A percentile compares a stretch with the other conserved stretches of the same genome.
These are phyloP conservation scores for Acridotheres tristis DNA, from an alignment of 2,797 vertebrate species.

Conservation along the genomic window DNA sequence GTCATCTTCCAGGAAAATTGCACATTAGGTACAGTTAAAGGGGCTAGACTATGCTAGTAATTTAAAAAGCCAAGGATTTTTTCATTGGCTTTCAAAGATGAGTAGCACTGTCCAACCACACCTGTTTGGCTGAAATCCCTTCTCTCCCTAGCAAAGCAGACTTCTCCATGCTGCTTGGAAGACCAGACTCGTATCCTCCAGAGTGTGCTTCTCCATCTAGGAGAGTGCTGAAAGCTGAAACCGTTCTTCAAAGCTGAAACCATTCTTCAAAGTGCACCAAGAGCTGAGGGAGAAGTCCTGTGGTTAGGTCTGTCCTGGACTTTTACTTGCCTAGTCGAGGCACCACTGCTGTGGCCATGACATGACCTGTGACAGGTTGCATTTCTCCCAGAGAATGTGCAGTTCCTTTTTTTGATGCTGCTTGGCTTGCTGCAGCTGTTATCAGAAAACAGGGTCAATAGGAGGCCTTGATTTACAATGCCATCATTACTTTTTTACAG, in stretches of 20 bases:
- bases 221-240: not conserved
- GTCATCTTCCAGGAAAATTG: not conserved
- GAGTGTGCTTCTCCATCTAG: not conserved
- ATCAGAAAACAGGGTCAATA: rapidly evolving
- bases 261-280: not conserved
- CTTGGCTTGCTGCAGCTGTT: not conserved
- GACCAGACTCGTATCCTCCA: not conserved
- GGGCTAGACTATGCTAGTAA: not conserved
- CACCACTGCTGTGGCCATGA: not conserved
- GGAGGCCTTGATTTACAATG: not conserved
- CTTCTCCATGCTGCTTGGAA: not conserved
- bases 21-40: not conserved
- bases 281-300: not conserved
- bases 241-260: not conserved
- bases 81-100: not conserved
- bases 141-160: not conserved
- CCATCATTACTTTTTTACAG: rapidly evolving
- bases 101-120: not conserved
- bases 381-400: not conserved
- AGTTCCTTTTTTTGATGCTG: not conserved
- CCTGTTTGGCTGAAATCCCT: not conserved
- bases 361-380: not conserved
- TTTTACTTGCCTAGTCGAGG: not conserved
- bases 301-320: not conserved
- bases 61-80: not conserved